Base-by-base conservation (phyloP, 2,113 vertebrate species). In the Amia ocellicauda region DNA sequence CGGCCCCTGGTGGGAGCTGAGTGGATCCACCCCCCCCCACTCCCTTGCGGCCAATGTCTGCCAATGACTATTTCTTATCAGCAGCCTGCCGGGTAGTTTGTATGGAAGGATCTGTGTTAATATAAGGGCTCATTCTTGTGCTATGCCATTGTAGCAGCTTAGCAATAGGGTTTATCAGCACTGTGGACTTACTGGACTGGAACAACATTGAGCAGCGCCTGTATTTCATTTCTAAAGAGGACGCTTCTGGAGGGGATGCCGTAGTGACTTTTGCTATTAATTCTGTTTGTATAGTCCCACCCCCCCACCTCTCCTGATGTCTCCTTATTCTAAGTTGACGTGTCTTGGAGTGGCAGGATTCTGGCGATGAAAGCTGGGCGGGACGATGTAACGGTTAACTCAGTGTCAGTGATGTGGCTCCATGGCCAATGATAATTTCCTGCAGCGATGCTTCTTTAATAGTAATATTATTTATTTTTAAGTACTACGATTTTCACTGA, bases 61-160 rank as follows among this genome's bases (percentile, higher is more conserved):
- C 80, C 79, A 85, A 72, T 45, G 60, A 65, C 73, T 73, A 72
- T 69, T 85, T 78, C 82, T 89, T 87, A 89, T 89, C 87, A 84
- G 82, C 60, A 23, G 62, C 74, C 67, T 47, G 76, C 83, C 81
- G 76, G 82, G 67, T 74, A 69, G 78, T 74, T 74, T 68, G 54
- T 50, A 63, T 58, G 47, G 52, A 28, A 65, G 69, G 73, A 84
- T 82, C 75, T 74, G 73, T 75, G 74, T 69, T 82, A 73, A 77
- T 80, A 76, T 77, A 71, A 74, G 76, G 71, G 70, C 74, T 74
- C 64, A 63, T 64, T 54, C 45, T 55, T 56, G 64, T 64, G 64
- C 71, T 69, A 71, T 78, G 80, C 81, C 83, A 83, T 79, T 76
- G 79, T 78, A 79, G 75, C 64, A 40, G 83, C 84, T 87, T 80